Conservation (phyloP, 2,797 vertebrate genomes). For the Lepus oiostolus region DNA sequence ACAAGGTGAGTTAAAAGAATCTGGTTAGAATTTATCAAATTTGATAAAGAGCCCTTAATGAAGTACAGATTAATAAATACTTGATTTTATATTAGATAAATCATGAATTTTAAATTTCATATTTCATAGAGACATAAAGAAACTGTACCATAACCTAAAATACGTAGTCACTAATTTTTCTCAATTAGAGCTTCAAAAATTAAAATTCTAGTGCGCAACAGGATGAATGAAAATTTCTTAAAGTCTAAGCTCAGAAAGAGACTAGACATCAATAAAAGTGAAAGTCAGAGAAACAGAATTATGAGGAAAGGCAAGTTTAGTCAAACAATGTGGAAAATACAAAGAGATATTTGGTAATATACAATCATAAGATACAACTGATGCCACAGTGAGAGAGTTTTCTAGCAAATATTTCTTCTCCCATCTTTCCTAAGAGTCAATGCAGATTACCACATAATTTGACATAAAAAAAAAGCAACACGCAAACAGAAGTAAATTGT, state of each 20-base stretch:
- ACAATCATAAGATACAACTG: conserved; percentile 19
- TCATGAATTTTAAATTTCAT: conserved; percentile 29
- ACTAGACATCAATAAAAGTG: conserved; percentile 36
- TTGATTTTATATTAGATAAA: conserved; percentile 36
- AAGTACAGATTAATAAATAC: conserved; percentile 17
- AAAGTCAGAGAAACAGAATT: background rate
- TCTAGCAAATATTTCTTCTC: conserved; percentile 34
- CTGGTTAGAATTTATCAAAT: conserved; percentile 28
- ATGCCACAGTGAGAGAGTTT: background rate
- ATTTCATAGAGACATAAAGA: background rate
- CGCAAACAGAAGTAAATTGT: background rate
- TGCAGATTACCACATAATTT: conserved; percentile 23
- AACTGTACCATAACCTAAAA: conserved; percentile 47
- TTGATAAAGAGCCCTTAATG: conserved; percentile 21
- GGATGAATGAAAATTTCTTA: conserved; percentile 40
- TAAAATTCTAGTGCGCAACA: background rate
- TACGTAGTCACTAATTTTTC: background rate
- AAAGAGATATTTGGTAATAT: conserved; percentile 18
- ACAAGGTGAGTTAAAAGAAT: conserved; percentile 57
- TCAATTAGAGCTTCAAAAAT: conserved; percentile 27
- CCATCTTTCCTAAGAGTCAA: conserved; percentile 6
- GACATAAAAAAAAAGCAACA: conserved; percentile 32
- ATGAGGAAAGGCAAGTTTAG: background rate
- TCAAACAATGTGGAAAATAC: conserved; percentile 14
- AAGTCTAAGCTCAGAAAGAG: conserved; percentile 39